Percentiles rank a stretch among this genome's conserved stretches.
Conservation (phyloP, 2,888 invertebrate species). For the Hedya salicella region DNA sequence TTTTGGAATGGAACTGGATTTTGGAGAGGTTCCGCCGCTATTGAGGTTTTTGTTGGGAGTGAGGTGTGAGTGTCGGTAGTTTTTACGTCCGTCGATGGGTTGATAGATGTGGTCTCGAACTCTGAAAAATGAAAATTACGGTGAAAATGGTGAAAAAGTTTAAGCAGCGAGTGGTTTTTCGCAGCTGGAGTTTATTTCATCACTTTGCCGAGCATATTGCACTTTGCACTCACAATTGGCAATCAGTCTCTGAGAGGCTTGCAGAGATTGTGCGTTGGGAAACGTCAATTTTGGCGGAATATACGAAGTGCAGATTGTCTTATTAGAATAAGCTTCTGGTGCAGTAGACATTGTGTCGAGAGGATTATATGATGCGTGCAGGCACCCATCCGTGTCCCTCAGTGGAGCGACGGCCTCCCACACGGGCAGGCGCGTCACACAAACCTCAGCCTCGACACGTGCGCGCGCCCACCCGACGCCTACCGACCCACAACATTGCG, state of each 20-base stretch:
- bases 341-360: neutral
- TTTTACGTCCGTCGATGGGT: conserved; percentile 21
- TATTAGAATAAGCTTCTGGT: neutral
- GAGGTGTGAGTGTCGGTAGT: conserved; percentile 14
- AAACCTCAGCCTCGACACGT: conserved; percentile 74
- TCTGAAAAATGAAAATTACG: conserved; percentile 2
- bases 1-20: conserved; percentile 62
- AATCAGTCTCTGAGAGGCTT: conserved; percentile 9
- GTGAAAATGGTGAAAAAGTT: neutral
- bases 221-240: conserved; percentile 28
- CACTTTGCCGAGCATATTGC: conserved; percentile 13
- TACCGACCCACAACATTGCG: conserved; percentile 78
- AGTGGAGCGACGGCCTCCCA: conserved; percentile 74
- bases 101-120: conserved; percentile 23
- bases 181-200: neutral
- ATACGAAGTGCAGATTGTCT: neutral
- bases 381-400: conserved; percentile 51
- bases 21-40: conserved; percentile 46
- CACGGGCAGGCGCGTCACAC: conserved; percentile 70
- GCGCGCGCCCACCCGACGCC: conserved; percentile 81
- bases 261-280: neutral
- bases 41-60: conserved; percentile 23
- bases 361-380: conserved; percentile 48
- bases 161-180: no score
- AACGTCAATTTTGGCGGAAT: neutral